Conservation (phyloP, 2,113 vertebrate genomes). For the Agapornis roseicollis region DNA sequence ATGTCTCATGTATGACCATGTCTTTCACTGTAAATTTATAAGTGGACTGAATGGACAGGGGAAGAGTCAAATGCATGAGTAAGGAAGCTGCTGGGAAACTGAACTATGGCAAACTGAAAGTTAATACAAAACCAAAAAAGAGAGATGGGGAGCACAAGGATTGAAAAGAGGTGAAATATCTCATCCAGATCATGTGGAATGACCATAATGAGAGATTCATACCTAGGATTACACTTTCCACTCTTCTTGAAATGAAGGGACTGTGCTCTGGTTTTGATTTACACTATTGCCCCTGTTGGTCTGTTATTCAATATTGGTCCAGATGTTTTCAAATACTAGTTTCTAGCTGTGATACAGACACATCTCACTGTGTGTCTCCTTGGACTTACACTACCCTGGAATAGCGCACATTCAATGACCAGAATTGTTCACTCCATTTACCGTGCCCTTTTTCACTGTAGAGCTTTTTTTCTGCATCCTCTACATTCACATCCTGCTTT, state of each 20-base stretch:
- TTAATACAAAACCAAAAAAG: neutral
- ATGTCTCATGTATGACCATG: neutral
- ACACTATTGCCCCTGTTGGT: neutral
- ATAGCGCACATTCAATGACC: neutral
- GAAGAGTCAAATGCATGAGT: neutral
- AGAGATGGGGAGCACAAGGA: neutral
- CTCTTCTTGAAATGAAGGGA: neutral
- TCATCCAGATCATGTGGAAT: neutral
- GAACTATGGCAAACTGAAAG: neutral
- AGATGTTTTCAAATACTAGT: neutral
- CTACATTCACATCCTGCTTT: constrained; percentile 13
- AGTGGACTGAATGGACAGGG: neutral
- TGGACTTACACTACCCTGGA: neutral
- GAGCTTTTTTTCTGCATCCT: neutral
- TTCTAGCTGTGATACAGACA: neutral
- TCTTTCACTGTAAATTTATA: neutral
- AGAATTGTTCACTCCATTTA: neutral
- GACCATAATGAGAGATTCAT: neutral
- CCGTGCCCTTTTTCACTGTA: neutral
- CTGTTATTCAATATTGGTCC: neutral
- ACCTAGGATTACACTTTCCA: neutral
- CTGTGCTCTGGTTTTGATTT: neutral
- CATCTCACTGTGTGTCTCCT: neutral
- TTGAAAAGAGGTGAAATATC: neutral
- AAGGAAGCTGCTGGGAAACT: neutral